These are phyloP conservation scores for Speoplatyrhinus poulsoni DNA, from an alignment of 2,113 vertebrate species.

Conservation along the genomic window DNA sequence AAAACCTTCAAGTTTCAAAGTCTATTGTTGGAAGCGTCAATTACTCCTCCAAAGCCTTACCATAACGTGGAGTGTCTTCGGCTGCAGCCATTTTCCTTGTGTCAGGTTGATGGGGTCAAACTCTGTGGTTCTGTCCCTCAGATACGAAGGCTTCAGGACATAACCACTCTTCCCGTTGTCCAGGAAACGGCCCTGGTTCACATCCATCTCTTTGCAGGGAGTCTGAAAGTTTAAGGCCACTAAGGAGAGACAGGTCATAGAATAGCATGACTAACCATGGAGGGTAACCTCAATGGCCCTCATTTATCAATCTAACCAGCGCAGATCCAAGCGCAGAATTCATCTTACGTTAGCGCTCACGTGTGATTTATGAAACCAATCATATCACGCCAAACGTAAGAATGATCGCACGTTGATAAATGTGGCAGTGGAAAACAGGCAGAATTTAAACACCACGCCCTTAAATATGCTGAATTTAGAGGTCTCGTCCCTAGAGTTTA, in stretches of 20 bases:
- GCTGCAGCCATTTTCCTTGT: conserved; percentile 84
- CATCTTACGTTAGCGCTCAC: too few species aligned
- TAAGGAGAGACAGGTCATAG: conserved; percentile 43
- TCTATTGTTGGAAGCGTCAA: neutral
- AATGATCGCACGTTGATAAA: too few species aligned
- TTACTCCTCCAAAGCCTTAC: conserved; percentile 61
- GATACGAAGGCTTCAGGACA: conserved; percentile 89
- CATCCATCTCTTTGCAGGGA: conserved; percentile 83
- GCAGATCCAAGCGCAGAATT: too few species aligned
- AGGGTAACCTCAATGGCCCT: too few species aligned
- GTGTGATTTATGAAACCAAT: too few species aligned
- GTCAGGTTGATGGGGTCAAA: conserved; percentile 86
- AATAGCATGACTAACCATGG: too few species aligned
- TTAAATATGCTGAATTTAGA: too few species aligned
- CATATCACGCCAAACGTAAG: too few species aligned
- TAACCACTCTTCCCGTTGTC: conserved; percentile 91
- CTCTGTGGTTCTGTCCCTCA: conserved; percentile 78
- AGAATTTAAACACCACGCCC: too few species aligned
- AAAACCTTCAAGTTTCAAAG: neutral
- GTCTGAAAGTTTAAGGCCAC: conserved; percentile 98
- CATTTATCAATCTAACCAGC: too few species aligned
- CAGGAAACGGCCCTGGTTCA: conserved; percentile 90
- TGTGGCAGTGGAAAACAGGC: too few species aligned
- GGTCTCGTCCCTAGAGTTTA: too few species aligned
- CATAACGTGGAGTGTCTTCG: conserved; percentile 84